Evolutionary conservation across 2,888 invertebrate genomes (phyloP), one percentile per base, ranked within the genome.

Genomic region (Andrena minutula): DNA sequence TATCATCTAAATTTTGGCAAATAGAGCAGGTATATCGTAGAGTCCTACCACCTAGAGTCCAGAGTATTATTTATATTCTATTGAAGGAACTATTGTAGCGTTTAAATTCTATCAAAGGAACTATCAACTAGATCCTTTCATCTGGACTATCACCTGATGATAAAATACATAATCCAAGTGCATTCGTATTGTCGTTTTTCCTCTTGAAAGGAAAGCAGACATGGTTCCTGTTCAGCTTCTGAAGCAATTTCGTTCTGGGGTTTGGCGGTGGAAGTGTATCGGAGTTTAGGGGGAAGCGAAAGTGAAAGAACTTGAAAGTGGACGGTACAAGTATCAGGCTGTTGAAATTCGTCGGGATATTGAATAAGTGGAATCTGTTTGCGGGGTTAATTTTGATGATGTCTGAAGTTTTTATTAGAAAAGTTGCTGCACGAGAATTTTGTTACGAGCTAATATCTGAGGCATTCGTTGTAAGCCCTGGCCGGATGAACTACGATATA

Each of bases 331-430:
- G 49, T 66, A 71, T 56, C 75, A 61, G 47, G 72, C 20, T 72
- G 47, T 35, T 35, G 65, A 58, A 60, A 77, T 73, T 77, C 73
- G 28, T 51, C 61, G 66, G 79, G 63, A 72, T 72, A 80, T 80
- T 79, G 66, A 63, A 80, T 79, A 65, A 79, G 61, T 61, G 79
- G 79, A 30, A 79, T 68, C 66, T 56, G 79, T 80, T 80, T 68
- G 47, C 12, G 32, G 65, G 78, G 78, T 79, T 79, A 79, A 79
- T 79, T 78, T 70, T 69, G 69, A 79, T 56, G 71, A 66, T 80
- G 79, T 79, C 61, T 66, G 61, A 80, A 80, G 79, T 80, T 80
- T 80, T 80, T 80, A 79, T 80, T 80, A 71, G 78, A 79, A 80
- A 80, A 80, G 79, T 80, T 80, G 53, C 63, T 47, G 79, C 79